Conservation (phyloP, 2,113 vertebrate genomes). For the Spilogale gracilis region DNA sequence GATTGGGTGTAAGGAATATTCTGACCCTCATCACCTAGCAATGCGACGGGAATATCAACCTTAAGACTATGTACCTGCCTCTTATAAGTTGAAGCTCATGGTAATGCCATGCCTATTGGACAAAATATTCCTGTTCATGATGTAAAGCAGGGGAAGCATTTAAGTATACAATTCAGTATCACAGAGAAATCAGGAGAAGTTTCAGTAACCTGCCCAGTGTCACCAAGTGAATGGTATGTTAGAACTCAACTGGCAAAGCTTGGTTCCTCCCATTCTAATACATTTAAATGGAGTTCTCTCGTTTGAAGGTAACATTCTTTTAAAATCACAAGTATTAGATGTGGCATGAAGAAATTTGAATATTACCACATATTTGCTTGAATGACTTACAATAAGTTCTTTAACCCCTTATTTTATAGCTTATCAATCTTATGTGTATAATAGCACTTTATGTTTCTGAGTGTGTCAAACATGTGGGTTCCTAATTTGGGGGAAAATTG, state of each 20-base stretch:
- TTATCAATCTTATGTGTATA: background rate
- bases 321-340: background rate
- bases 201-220: background rate
- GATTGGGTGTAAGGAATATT: conserved; percentile 69
- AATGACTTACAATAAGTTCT: background rate
- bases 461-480: background rate
- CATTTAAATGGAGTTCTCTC: background rate
- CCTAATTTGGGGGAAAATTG: background rate
- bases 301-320: background rate
- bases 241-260: background rate
- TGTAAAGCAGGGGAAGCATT: conserved; percentile 48
- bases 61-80: conserved; percentile 29
- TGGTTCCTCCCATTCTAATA: background rate
- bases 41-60: background rate
- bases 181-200: conserved; percentile 2
- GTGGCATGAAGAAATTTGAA: background rate
- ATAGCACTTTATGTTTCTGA: background rate
- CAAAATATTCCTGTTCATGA: conserved; percentile 32
- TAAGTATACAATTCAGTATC: conserved; percentile 60
- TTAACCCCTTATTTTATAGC: background rate
- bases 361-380: background rate
- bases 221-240: background rate
- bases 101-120: background rate
- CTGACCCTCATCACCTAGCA: background rate
- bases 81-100: conserved; percentile 40